Conservation (phyloP, 1,140 invertebrate genomes). For the Teleogryllus occipitalis region DNA sequence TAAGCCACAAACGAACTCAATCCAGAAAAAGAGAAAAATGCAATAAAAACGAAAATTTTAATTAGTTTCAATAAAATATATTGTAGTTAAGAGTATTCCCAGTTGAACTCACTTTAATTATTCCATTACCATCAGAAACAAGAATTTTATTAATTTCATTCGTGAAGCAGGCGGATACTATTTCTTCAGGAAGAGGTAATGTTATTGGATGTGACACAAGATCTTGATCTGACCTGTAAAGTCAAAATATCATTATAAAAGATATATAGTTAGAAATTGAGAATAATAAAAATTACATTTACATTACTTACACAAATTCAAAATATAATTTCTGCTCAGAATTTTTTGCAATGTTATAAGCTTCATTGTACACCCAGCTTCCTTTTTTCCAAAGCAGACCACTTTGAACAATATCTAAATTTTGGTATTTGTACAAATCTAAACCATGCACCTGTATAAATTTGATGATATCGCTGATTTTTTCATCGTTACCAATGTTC, state of each 20-base stretch:
- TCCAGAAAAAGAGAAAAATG: too few relatives aligned
- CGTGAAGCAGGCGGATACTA: conserved; percentile 32
- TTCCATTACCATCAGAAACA: conserved; percentile 31
- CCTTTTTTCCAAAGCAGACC: conserved; percentile 24
- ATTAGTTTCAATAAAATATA: too few relatives aligned
- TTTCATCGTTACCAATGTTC: neutral
- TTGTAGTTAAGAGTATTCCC: too few relatives aligned
- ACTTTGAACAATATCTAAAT: conserved; percentile 29
- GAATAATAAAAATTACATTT: neutral
- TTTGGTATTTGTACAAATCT: conserved; percentile 23
- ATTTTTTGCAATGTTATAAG: conserved; percentile 15
- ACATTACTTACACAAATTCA: conserved; percentile 25
- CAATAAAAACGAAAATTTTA: too few relatives aligned
- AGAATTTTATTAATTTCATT: conserved; percentile 33
- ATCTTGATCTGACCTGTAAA: conserved; percentile 12
- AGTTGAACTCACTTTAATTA: conserved; percentile 25
- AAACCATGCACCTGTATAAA: conserved; percentile 26
- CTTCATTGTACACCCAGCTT: conserved; percentile 25
- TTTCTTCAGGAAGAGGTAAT: conserved; percentile 25
- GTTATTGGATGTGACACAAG: conserved; percentile 18
- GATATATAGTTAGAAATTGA: neutral
- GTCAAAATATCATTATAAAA: neutral
- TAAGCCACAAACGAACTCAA: too few relatives aligned
- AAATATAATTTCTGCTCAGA: conserved; percentile 18
- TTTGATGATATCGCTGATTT: conserved; percentile 24